These are phyloP conservation scores for Indicator maculatus DNA, from an alignment of 2,113 vertebrate species.

Conservation along the genomic window DNA sequence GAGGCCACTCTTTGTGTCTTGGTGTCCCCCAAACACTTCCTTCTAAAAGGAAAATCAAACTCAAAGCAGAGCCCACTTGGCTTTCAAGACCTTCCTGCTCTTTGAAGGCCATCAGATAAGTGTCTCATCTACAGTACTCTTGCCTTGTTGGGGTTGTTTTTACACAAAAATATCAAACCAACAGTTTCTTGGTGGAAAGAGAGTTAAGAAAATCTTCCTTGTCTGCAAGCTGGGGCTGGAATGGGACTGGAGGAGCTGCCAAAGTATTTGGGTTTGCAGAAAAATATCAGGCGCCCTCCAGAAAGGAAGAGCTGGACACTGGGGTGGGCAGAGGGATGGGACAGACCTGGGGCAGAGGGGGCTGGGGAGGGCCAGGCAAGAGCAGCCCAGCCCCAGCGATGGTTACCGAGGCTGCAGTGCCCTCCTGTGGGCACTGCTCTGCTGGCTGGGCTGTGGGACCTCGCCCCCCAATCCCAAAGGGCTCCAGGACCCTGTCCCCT, in stretches of 20 bases:
- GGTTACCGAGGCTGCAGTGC: neutral
- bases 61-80: rapidly evolving
- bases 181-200: no score
- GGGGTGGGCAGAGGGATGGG: neutral
- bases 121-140: no score
- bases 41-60: neutral
- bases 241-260: neutral
- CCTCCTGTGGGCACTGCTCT: constrained; percentile 13
- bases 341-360: neutral
- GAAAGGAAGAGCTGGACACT: neutral
- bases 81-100: no score
- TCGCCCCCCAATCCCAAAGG: neutral
- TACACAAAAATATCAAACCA: no score
- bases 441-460: neutral
- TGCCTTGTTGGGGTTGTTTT: no score
- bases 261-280: neutral
- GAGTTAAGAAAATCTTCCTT: no score
- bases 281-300: neutral
- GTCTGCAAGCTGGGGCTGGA: no score
- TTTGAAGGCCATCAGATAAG: neutral
- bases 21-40: neutral
- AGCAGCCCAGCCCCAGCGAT: neutral
- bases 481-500: neutral
- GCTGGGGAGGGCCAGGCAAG: no score
- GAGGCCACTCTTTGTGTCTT: rapidly evolving